phyloP scores from a whole-genome alignment of 2,888 invertebrate genomes.

The Helicoverpa assulta region DNA sequence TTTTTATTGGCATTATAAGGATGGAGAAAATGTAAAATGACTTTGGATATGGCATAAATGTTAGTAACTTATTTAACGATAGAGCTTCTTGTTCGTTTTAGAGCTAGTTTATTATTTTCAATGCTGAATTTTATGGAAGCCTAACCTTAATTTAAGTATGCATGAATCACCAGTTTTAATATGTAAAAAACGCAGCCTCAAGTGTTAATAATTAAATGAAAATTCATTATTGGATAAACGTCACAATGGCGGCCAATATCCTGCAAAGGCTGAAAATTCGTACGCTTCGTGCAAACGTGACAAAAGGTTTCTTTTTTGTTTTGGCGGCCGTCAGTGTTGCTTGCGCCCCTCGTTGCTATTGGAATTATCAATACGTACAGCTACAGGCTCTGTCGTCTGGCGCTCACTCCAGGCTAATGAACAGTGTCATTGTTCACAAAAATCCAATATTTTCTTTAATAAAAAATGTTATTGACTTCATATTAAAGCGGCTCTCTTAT shows the following conservation, averaged over 20 bases:
- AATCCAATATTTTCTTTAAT: neutral
- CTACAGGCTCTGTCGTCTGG: constrained; percentile 24
- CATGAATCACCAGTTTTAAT: no score
- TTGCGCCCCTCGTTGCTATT: constrained; percentile 17
- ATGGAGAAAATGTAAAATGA: neutral
- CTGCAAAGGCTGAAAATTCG: constrained; percentile 18
- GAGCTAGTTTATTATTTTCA: no score
- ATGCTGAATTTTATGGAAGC: no score
- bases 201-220: neutral
- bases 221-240: neutral
- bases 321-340: constrained; percentile 6
- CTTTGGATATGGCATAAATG: no score
- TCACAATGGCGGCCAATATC: constrained; percentile 13
- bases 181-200: no score
- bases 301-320: constrained; percentile 25
- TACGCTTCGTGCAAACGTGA: constrained; percentile 13
- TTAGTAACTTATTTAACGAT: no score
- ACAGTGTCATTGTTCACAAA: neutral
- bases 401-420: constrained; percentile 12
- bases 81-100: no score
- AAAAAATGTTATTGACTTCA: neutral
- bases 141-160: no score
- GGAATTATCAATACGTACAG: constrained; percentile 28
- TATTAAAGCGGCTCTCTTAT: neutral
- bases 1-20: neutral